Conservation (phyloP, 1,140 invertebrate species). For the Lucilia cuprina region DNA sequence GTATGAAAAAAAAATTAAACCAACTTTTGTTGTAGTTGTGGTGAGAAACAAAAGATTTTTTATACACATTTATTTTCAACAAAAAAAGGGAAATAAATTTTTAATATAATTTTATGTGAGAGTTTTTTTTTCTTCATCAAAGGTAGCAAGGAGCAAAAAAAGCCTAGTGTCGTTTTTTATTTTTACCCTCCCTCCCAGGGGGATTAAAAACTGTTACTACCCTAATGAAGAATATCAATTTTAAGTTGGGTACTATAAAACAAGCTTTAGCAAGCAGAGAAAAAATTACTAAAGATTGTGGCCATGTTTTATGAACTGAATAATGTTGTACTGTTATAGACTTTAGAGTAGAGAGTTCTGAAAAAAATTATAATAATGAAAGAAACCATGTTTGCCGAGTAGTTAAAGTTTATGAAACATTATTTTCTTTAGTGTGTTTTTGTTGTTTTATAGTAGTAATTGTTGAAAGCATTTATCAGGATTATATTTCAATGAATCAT, state of each 20-base stretch:
- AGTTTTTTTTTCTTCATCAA: neutral
- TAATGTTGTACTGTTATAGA: neutral
- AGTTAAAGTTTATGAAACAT: neutral
- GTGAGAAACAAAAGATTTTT: conserved; percentile 20
- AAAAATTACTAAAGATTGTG: conserved; percentile 23
- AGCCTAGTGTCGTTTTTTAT: neutral
- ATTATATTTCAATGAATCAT: conserved; percentile 61
- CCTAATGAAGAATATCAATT: conserved; percentile 17
- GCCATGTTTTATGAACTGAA: conserved; percentile 25
- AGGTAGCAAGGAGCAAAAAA: neutral
- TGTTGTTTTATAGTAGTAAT: conserved; percentile 21
- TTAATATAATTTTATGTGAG: neutral
- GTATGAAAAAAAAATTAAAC: neutral
- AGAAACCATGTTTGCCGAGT: neutral
- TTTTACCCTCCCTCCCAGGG: neutral
- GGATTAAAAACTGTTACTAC: neutral
- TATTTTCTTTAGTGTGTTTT: neutral
- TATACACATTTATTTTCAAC: neutral
- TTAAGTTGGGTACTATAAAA: neutral
- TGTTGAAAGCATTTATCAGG: conserved; percentile 56
- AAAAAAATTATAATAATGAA: neutral
- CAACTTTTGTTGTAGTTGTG: neutral
- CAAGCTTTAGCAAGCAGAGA: neutral
- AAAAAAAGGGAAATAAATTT: neutral
- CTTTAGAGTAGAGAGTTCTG: neutral